Evolutionary conservation across 2,113 vertebrate genomes (phyloP).

Genomic region (Halichoerus grypus): DNA sequence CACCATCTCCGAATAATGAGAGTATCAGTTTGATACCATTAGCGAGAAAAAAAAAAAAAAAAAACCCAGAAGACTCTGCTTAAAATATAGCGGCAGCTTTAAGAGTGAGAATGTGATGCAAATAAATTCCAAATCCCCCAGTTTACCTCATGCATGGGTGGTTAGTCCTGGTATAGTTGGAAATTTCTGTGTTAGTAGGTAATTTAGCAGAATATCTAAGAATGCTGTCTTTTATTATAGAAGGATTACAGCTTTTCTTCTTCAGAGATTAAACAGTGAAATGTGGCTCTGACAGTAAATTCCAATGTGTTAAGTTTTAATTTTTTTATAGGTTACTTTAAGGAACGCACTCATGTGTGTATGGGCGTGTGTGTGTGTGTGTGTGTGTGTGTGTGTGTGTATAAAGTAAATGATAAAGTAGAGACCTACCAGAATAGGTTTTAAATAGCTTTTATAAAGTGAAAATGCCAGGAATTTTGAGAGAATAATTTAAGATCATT

Average conservation of each 20-base stretch:
- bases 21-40: background rate
- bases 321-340: slow-evolving; percentile 27
- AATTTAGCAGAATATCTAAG: slow-evolving; percentile 49
- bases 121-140: background rate
- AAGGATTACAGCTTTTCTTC: background rate
- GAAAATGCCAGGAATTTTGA: slow-evolving; percentile 18
- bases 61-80: background rate
- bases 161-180: background rate
- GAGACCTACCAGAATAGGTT: background rate
- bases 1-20: background rate
- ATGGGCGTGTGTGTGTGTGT: background rate
- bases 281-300: slow-evolving; percentile 61
- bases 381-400: background rate
- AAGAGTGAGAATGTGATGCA: background rate
- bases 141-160: background rate
- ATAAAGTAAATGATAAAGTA: background rate
- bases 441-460: background rate
- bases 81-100: background rate
- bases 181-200: background rate
- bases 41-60: background rate
- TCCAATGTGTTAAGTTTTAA: slow-evolving; percentile 40
- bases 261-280: slow-evolving; percentile 58
- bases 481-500: background rate
- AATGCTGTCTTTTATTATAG: slow-evolving; percentile 38
- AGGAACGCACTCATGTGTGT: background rate